Evolutionary conservation across 1,140 invertebrate species (phyloP).

Genomic region (Microplitis mediator): DNA sequence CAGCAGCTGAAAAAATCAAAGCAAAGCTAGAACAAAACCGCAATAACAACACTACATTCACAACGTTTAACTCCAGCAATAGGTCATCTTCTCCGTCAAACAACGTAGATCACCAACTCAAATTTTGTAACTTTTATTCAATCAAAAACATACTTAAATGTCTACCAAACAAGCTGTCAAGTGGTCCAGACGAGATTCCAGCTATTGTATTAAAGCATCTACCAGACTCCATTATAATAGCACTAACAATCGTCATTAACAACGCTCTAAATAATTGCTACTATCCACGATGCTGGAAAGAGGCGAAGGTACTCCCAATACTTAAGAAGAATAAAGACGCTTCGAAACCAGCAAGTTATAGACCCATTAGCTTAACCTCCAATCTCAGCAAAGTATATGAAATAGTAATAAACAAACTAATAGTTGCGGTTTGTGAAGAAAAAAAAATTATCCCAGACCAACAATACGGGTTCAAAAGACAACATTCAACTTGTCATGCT

Average conservation of each 20-base stretch:
- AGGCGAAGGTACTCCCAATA: slow-evolving; percentile 32
- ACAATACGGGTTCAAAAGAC: slow-evolving; percentile 22
- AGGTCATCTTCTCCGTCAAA: no score
- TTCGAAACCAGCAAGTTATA: slow-evolving; percentile 20
- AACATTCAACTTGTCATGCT: slow-evolving; percentile 20
- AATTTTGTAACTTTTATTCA: not conserved
- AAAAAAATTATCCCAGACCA: not conserved
- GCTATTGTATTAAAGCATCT: slow-evolving; percentile 24
- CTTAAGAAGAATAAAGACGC: slow-evolving; percentile 32
- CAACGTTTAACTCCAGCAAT: no score
- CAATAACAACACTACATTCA: no score
- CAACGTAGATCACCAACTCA: not conserved
- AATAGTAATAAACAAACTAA: slow-evolving; percentile 24
- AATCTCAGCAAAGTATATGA: slow-evolving; percentile 39
- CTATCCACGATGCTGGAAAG: slow-evolving; percentile 36
- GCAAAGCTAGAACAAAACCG: no score
- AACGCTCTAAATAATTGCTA: slow-evolving; percentile 26
- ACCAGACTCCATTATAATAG: slow-evolving; percentile 7
- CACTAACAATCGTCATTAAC: slow-evolving; percentile 17
- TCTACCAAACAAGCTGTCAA: slow-evolving; percentile 28
- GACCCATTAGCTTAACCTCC: slow-evolving; percentile 36
- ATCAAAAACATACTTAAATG: not conserved
- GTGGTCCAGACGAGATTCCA: slow-evolving; percentile 31
- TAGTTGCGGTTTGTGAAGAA: not conserved
- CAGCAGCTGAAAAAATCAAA: no score